Base-by-base conservation (phyloP, 2,113 vertebrate genomes). In the Catagonus wagneri region DNA sequence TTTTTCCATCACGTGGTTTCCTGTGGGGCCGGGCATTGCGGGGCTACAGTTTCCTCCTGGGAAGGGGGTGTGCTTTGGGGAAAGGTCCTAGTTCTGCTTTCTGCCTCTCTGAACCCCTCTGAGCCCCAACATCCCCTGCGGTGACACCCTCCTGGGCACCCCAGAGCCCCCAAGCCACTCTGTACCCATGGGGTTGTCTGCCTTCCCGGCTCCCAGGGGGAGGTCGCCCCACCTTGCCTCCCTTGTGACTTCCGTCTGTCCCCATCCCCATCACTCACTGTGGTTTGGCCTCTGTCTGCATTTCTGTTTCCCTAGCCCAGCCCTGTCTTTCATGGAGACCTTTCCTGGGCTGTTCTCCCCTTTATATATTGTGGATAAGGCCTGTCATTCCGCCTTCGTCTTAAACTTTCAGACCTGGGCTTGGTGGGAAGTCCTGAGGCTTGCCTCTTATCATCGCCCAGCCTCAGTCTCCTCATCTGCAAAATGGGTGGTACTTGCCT, bases 1-100 rank as follows among this genome's bases (percentile, higher is more conserved):
- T 98, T 99, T 99, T 99, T 99, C 98, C 98, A 78, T 99, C 98
- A 99, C 98, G 98, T 99, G 98, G 97, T 97, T 99, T 98, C 98
- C 98, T 98, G 98, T 98, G 98, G 97, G 98, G 96, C 97, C 96
- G 95, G 97, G 97, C 95, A 97, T 71, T 91, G 83, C 86, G 97
- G 97, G 97, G 97, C 98, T 97, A 90, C 97, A 90, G 92, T 98
- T 98, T 98, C 98, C 97, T 98, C 96, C 93, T 97, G 97, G 94
- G 94, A 97, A 97, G 94, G 92, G 61, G 93, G 93, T 89, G 95
- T 83, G 78, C 93, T 95, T 92, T 1, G 75, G 94, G 92, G 74
- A 97, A 95, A 89, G 95, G 96, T 74, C 96, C 74, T 88, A 90
- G 96, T 97, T 98, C 98, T 96, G 94, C 95, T 98, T 97, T 97